Evolutionary conservation across 1,140 invertebrate species (phyloP).

Genomic region (Monochamus saltuarius): DNA sequence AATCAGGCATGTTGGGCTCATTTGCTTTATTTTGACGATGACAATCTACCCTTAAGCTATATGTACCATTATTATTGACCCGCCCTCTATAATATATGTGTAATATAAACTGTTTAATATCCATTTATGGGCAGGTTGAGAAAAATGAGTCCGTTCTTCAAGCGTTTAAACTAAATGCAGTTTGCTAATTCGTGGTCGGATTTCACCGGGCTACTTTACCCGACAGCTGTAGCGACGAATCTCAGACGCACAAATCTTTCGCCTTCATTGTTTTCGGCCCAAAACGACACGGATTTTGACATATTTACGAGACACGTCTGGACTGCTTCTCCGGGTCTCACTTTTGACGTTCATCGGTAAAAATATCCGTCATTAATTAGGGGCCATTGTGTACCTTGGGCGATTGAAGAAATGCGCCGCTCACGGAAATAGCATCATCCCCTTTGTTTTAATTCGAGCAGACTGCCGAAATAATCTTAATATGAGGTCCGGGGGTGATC

Average conservation of each 20-base stretch:
- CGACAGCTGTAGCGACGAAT: constrained; percentile 43
- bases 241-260: constrained; percentile 47
- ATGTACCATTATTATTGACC: too few species aligned
- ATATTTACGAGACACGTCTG: constrained; percentile 44
- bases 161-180: not conserved
- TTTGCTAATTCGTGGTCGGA: too few species aligned
- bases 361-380: constrained; percentile 33
- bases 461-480: not conserved
- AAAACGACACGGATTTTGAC: constrained; percentile 48
- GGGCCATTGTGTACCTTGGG: not conserved
- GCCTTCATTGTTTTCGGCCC: constrained; percentile 45
- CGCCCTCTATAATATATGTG: too few species aligned
- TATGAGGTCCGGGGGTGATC: too few species aligned
- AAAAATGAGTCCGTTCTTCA: too few species aligned
- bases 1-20: too few species aligned
- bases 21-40: too few species aligned
- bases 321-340: constrained; percentile 10
- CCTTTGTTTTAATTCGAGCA: not conserved
- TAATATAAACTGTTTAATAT: too few species aligned
- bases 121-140: too few species aligned
- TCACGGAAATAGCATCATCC: not conserved
- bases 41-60: too few species aligned
- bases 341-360: constrained; percentile 36
- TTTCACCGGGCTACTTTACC: too few species aligned
- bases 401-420: too few species aligned